phyloP scores from a whole-genome alignment of 2,888 invertebrate genomes.

The Teleiodes luculella region DNA sequence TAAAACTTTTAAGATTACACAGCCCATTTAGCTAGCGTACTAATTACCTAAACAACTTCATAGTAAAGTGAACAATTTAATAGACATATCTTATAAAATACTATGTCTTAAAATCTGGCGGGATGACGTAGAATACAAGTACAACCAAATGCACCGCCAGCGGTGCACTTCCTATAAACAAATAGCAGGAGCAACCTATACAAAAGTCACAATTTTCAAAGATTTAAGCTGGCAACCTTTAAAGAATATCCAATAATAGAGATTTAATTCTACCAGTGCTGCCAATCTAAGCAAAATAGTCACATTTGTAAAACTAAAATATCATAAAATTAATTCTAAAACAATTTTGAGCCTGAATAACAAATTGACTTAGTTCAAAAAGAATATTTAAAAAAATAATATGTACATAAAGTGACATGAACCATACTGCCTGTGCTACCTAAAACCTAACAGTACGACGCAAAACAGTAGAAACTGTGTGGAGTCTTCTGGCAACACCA shows the following conservation, averaged over 20 bases:
- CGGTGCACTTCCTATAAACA: background rate
- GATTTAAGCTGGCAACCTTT: too few relatives aligned
- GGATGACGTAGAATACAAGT: background rate
- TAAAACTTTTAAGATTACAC: constrained; percentile 34
- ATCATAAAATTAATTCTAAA: background rate
- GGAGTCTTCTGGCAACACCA: too few relatives aligned
- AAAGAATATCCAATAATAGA: too few relatives aligned
- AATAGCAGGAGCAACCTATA: background rate
- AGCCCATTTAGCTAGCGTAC: constrained; percentile 33
- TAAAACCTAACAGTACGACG: background rate
- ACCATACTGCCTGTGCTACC: background rate
- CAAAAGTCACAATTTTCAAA: too few relatives aligned
- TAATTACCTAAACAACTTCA: background rate
- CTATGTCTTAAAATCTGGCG: background rate
- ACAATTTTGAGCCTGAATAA: background rate
- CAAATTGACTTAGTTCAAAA: background rate
- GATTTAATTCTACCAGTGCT: background rate
- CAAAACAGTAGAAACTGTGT: too few relatives aligned
- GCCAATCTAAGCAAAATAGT: background rate
- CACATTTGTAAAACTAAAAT: too few relatives aligned
- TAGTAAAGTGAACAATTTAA: background rate
- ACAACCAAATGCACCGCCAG: background rate
- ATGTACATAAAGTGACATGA: background rate
- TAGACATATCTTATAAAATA: background rate
- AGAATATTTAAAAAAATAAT: background rate